Base-by-base conservation (phyloP, 2,797 vertebrate species). In the Fratercula arctica region DNA sequence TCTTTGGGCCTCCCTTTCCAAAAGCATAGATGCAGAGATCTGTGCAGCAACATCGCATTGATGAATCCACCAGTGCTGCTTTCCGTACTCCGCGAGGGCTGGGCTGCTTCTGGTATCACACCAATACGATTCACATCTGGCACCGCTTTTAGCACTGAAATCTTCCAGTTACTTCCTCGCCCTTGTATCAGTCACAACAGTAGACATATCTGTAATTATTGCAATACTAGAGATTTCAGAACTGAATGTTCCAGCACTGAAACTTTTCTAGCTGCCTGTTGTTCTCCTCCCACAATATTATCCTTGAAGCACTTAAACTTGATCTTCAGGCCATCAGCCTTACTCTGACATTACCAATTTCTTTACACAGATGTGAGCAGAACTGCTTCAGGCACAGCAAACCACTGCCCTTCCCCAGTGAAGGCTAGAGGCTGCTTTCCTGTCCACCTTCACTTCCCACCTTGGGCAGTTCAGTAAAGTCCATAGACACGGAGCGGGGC, bases 41-140 rank as follows among this genome's bases (percentile, higher is more conserved):
- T 29, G 57, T 57, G 68, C 85, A 95, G 82, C 59, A 75, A 17
- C 59, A 56, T 70, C 64, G 8, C 60, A 25, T 25, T 76, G 87
- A 87, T 79, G 48, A 91, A 85, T 74, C 74, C 54, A 73, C 59
- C 59, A 73, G 46, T 31, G 74, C 66, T 93, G 37, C 81, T 73
- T 76, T 60, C 81, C 4, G 0, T 41, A 29, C 21, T 85, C 26
- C 74, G n/a, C 5, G 1, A 84, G 87, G 78, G 63, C 87, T 89
- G 81, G 87, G 75, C 94, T 89, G 70, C 76, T 80, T 59, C 91
- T 89, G 64, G 79, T 90, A 48, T 24, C 56, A 56, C 87, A 94
- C 48, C 72, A 84, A 25, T 60, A 33, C 51, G 50, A 35, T 64
- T 48, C 91, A 64, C 16, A 24, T 81, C 45, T 94, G 90, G 82